phyloP scores from a whole-genome alignment of 2,113 vertebrate genomes.

The Trichomycterus rosablanca region DNA sequence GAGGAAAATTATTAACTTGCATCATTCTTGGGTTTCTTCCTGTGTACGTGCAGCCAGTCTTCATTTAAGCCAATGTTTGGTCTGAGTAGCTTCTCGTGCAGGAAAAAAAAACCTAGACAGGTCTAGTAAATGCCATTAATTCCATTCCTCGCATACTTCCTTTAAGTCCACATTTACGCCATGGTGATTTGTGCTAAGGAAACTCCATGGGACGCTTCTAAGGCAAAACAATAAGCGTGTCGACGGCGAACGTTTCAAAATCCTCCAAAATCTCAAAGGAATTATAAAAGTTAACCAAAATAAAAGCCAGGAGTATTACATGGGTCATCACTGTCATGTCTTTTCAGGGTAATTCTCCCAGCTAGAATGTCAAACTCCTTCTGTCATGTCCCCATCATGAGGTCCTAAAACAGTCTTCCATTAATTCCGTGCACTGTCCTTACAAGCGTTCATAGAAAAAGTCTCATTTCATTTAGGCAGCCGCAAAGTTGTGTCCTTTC shows the following conservation, averaged over 20 bases:
- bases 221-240: conserved; percentile 36
- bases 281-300: too few species aligned
- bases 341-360: conserved; percentile 40
- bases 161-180: too few species aligned
- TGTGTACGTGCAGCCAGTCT: conserved; percentile 59
- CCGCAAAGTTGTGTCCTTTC: not conserved
- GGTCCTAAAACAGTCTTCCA: conserved; percentile 14
- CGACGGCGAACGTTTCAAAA: too few species aligned
- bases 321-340: conserved; percentile 21
- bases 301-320: conserved; percentile 1
- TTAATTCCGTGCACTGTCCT: not conserved
- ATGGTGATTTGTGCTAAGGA: too few species aligned
- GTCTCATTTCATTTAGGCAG: conserved; percentile 1
- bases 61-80: conserved; percentile 40
- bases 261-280: too few species aligned
- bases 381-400: conserved; percentile 36
- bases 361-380: conserved; percentile 35
- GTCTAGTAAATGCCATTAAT: conserved; percentile 18
- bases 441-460: not conserved
- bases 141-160: conserved; percentile 23
- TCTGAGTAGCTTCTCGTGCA: not conserved
- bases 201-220: conserved; percentile 9
- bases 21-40: conserved; percentile 78
- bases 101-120: conserved; percentile 25
- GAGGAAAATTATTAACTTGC: conserved; percentile 86